Conservation (phyloP, 2,888 invertebrate species). For the Altica lythri region DNA sequence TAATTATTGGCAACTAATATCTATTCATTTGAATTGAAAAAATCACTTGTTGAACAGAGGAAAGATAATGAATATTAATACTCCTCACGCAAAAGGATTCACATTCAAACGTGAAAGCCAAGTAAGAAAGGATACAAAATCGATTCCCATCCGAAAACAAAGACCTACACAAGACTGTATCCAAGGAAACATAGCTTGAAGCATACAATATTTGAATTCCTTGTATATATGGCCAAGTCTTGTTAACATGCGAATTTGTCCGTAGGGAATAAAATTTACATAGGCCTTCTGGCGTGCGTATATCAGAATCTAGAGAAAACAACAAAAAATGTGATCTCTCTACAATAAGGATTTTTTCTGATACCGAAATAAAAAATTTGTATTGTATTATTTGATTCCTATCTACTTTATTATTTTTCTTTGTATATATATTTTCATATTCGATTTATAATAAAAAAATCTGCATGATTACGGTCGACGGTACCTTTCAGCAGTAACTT, state of each 20-base stretch:
- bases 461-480: too few relatives aligned
- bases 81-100: constrained; percentile 2
- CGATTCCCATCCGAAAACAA: constrained; percentile 23
- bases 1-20: too few relatives aligned
- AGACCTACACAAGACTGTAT: constrained; percentile 20
- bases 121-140: constrained; percentile 25
- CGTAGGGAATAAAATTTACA: constrained; percentile 22
- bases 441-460: too few relatives aligned
- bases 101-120: constrained; percentile 12
- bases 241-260: constrained; percentile 28
- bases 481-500: too few relatives aligned
- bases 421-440: too few relatives aligned
- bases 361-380: background rate
- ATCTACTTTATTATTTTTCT: background rate
- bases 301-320: constrained; percentile 14
- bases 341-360: constrained; percentile 4
- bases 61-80: constrained; percentile 16
- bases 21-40: background rate
- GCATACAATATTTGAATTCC: constrained; percentile 17
- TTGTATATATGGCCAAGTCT: constrained; percentile 13
- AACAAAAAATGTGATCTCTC: constrained; percentile 5
- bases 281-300: constrained; percentile 13
- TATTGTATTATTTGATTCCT: background rate
- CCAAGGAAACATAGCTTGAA: constrained; percentile 21
- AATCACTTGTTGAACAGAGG: constrained; percentile 18